Base-by-base conservation (phyloP, 2,797 vertebrate species). In the Paedocypris micromegethes region DNA sequence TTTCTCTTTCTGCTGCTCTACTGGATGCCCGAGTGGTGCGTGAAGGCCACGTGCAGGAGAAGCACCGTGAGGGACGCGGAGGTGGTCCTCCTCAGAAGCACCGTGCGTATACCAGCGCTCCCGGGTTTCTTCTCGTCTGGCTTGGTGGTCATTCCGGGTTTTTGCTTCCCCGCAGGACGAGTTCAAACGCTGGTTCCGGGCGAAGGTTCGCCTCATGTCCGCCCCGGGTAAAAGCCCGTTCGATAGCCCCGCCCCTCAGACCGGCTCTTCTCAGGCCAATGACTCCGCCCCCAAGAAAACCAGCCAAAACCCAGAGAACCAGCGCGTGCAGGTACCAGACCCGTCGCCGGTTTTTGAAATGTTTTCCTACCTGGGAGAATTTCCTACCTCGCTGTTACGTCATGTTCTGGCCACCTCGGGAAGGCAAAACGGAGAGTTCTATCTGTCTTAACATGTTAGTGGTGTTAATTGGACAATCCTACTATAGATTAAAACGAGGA, bases 21-120 rank as follows among this genome's bases (percentile, higher is more conserved):
- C 82, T 99, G 97, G 96, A 91, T 98, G 93, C 97, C 96, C 3
- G 90, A 96, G 86, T 99, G 95, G 97, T 94, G 94, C 4, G 94
- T 97, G 83, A 96, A 95, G 84, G 89, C 91, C 64, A 96, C 92
- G 0, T 99, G 97, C 83, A 83, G 75, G 69, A 87, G 89, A 82
- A 88, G 90, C 72, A 70, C 91, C 0, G 81, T 92, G 60, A 90
- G 85, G 56, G 93, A 94, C 76, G 95, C 95, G 37, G 82, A 91
- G 73, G 91, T 98, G 86, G 92, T 97, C 79, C 89, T 99, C 79
- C 84, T 99, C 79, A 92, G 86, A 79, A 96, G 94, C 68, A 96
- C 92, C 52, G 97, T 98, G 81, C 78, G 95, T 81, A 62, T 55
- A 47, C 38, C 47, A 56, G 4, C 6, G 50, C 48, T 23, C 23